A percentile compares a stretch with the other conserved stretches of the same genome.
These are phyloP conservation scores for Agonopterix arenella DNA, from an alignment of 2,888 invertebrate species.

Conservation along the genomic window DNA sequence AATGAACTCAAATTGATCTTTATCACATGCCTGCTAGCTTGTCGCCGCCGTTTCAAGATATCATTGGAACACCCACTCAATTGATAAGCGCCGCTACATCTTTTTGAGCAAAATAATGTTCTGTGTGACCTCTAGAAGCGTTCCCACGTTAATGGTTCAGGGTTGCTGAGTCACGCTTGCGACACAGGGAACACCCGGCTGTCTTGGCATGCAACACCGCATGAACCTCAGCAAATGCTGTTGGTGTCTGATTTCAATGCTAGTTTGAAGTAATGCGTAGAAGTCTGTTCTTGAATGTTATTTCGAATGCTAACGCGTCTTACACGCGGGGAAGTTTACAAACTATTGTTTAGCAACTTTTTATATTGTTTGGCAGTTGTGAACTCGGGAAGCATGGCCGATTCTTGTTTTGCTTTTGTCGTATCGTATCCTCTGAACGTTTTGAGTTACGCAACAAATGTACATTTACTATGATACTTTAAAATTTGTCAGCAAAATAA, in stretches of 20 bases:
- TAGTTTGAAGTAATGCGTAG: slow-evolving; percentile 13
- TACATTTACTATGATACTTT: too few relatives aligned
- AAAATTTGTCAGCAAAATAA: too few relatives aligned
- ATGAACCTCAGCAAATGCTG: slow-evolving; percentile 26
- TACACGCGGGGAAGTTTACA: too few relatives aligned
- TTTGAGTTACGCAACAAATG: too few relatives aligned
- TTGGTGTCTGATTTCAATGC: slow-evolving; percentile 23
- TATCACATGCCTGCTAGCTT: neutral
- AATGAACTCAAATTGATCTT: slow-evolving; percentile 4
- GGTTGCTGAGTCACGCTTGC: slow-evolving; percentile 53
- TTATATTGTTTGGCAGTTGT: too few relatives aligned
- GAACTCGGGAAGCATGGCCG: too few relatives aligned
- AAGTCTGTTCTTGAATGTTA: slow-evolving; percentile 1
- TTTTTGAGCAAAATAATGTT: slow-evolving; percentile 24
- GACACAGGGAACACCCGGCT: slow-evolving; percentile 61
- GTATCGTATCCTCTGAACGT: too few relatives aligned
- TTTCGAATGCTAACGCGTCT: neutral
- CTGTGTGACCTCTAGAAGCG: slow-evolving; percentile 36
- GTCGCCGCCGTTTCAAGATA: neutral
- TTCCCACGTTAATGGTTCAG: slow-evolving; percentile 55
- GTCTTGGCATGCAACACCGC: slow-evolving; percentile 49
- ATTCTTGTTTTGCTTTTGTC: too few relatives aligned
- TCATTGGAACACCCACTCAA: slow-evolving; percentile 12
- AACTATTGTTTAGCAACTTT: too few relatives aligned
- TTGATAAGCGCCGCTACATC: slow-evolving; percentile 13